Base-by-base conservation (phyloP, 2,113 vertebrate species). In the Anolis sagrei region DNA sequence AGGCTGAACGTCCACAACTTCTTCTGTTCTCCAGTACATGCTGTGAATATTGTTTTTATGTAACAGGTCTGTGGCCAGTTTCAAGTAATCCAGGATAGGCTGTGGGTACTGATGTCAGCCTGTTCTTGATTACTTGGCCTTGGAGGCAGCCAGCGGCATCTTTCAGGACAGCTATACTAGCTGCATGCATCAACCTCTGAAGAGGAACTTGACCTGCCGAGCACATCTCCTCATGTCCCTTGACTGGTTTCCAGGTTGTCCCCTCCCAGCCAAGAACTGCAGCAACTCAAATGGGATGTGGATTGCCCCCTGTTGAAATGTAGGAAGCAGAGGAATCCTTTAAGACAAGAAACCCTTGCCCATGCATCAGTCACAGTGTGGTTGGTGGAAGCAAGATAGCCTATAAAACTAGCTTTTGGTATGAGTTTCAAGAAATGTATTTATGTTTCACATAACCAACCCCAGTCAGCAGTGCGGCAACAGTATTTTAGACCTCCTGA, bases 51-150 rank as follows among this genome's bases (percentile, higher is more conserved):
- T 44, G 16, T 78, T 85, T 84, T 81, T 51, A 73, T 39, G 68
- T 90, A 23, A 51, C 75, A 87, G 75, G 97, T 96, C 96, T 88
- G 96, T 95, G 86, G 96, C 98, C 97, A 87, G 97, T 92, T 99
- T 99, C 98, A 99, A 99, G 98, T 99, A 99, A 98, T 99, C 98
- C 98, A 99, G 98, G 98, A 99, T 98, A 98, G 98, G 98, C 97
- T 99, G 98, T 97, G 96, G 90, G 95, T 95, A 96, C 94, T 93
- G 91, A 94, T 95, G 93, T 97, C 97, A 97, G 97, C 98, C 98
- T 98, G 97, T 98, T 98, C 98, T 92, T 88, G 98, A 98, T 97
- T 96, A 98, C 98, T 99, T 99, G 98, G 98, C 95, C 97, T 97
- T 92, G 97, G 98, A 97, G 96, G 93, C 34, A 89, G 96, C 96